Evolutionary conservation across 2,797 vertebrate species (phyloP).

Genomic region (Synaphobranchus kaupii): DNA sequence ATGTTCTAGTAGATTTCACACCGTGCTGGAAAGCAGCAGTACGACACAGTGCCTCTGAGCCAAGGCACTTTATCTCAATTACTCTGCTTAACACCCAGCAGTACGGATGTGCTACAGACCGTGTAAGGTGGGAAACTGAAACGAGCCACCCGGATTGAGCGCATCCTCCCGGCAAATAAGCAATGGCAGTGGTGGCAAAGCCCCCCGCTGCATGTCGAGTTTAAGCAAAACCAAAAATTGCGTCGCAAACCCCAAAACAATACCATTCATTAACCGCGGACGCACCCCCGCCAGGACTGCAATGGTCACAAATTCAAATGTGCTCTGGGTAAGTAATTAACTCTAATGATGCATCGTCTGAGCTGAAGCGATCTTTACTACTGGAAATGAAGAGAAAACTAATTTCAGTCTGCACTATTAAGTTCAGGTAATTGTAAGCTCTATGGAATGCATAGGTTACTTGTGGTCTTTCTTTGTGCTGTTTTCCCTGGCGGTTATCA

Average conservation of each 20-base stretch:
- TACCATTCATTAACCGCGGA: neutral
- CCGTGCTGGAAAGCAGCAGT: neutral
- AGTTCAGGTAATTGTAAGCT: constrained; percentile 1
- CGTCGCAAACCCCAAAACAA: neutral
- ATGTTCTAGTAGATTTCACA: neutral
- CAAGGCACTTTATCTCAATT: neutral
- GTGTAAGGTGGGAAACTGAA: neutral
- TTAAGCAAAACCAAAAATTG: neutral
- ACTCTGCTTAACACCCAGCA: neutral
- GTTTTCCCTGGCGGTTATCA: constrained; percentile 8
- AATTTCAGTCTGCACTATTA: constrained; percentile 10
- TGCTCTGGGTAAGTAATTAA: neutral
- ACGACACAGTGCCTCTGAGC: neutral
- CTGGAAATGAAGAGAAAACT: neutral
- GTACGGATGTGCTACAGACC: neutral
- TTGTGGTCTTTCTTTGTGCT: neutral
- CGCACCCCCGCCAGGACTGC: neutral
- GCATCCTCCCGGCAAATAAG: neutral
- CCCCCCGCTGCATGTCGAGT: neutral
- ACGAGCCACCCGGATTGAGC: neutral
- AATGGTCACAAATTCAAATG: neutral
- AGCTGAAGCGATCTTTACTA: neutral
- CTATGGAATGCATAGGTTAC: neutral
- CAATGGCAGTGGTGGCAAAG: neutral
- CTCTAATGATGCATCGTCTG: neutral